Conservation (phyloP, 2,888 invertebrate genomes). For the Abscondita cerata region DNA sequence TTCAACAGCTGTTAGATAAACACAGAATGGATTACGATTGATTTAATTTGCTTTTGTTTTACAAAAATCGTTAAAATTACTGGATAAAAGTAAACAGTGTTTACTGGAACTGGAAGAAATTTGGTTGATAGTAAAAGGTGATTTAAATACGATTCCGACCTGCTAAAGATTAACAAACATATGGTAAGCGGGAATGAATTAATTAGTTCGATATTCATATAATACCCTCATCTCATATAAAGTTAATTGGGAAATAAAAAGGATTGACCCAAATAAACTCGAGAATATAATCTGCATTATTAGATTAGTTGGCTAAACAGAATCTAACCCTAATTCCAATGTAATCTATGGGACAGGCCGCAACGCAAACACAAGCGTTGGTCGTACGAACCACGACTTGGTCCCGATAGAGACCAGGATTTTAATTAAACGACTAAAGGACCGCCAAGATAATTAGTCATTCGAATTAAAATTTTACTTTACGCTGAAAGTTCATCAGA, state of each 20-base stretch:
- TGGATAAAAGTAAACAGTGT: too few relatives aligned
- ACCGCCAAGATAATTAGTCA: slow-evolving; percentile 38
- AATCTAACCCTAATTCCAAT: slow-evolving; percentile 45
- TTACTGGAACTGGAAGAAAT: too few relatives aligned
- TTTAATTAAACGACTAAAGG: slow-evolving; percentile 40
- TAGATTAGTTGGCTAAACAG: slow-evolving; percentile 43
- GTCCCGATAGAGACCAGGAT: slow-evolving; percentile 34
- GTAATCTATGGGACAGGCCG: slow-evolving; percentile 45
- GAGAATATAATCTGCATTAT: slow-evolving; percentile 42
- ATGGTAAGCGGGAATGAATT: slow-evolving; percentile 16
- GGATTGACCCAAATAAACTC: slow-evolving; percentile 29
- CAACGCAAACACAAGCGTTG: slow-evolving; percentile 37
- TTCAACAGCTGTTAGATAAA: too few relatives aligned
- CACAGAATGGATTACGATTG: too few relatives aligned
- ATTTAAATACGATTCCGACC: not conserved
- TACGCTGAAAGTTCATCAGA: slow-evolving; percentile 31
- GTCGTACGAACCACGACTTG: slow-evolving; percentile 34
- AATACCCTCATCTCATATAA: slow-evolving; percentile 17
- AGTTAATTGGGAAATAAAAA: slow-evolving; percentile 26
- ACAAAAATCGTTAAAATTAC: too few relatives aligned
- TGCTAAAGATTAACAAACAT: too few relatives aligned
- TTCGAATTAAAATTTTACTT: slow-evolving; percentile 37
- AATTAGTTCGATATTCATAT: slow-evolving; percentile 22
- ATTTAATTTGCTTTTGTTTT: too few relatives aligned
- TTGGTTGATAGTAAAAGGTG: not conserved